phyloP scores from a whole-genome alignment of 2,113 vertebrate species.

The Elachura formosa region DNA sequence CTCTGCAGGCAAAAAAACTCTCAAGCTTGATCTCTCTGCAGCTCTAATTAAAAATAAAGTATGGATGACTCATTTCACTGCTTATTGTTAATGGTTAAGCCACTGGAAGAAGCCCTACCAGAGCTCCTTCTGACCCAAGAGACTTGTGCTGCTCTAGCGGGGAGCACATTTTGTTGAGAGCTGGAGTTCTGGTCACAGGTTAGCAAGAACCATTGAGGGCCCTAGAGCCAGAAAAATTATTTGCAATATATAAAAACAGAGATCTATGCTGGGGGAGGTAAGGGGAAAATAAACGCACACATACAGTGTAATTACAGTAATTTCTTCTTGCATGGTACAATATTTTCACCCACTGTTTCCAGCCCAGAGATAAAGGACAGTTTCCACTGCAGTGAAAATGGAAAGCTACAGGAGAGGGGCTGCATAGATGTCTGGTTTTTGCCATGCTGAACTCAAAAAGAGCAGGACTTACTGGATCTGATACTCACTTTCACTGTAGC shows the following conservation, averaged over 20 bases:
- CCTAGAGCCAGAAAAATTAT: not conserved
- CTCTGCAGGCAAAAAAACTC: conserved; percentile 5
- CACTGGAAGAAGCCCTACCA: conserved; percentile 26
- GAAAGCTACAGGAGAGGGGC: not conserved
- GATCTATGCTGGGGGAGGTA: not conserved
- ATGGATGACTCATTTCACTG: conserved; percentile 28
- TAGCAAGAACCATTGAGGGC: not conserved
- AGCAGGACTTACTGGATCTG: not conserved
- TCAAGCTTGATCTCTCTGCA: conserved; percentile 7
- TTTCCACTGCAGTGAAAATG: not conserved
- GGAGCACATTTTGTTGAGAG: not conserved
- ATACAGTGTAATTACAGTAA: not conserved
- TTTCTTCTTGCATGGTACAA: not conserved
- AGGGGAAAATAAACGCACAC: not conserved
- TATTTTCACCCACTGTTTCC: not conserved
- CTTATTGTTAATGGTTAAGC: conserved; percentile 35
- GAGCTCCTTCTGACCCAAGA: not conserved
- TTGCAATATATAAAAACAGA: not conserved
- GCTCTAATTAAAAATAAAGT: conserved; percentile 50
- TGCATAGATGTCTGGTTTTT: not conserved
- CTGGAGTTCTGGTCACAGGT: not conserved
- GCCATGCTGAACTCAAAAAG: not conserved
- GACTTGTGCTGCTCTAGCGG: not conserved
- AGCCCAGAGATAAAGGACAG: not conserved
- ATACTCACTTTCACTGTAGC: not conserved